phyloP scores from a whole-genome alignment of 2,888 invertebrate species.

The Ariolimax columbianus region DNA sequence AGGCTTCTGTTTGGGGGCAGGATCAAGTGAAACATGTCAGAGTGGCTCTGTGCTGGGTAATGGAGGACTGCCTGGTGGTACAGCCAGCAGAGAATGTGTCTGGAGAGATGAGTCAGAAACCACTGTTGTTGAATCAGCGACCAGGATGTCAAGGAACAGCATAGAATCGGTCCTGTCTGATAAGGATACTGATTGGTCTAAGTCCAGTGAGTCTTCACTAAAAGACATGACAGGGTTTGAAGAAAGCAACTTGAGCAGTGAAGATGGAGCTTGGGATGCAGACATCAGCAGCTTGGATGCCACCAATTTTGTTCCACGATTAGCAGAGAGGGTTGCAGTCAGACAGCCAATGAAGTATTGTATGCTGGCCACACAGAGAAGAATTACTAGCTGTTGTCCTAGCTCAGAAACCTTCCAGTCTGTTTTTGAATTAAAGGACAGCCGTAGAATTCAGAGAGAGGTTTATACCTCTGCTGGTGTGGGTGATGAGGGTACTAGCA shows the following conservation, averaged over 20 bases:
- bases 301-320: conserved; percentile 28
- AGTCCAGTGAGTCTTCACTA: conserved; percentile 9
- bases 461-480: not conserved
- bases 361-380: conserved; percentile 20
- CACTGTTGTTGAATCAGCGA: not conserved
- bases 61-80: not conserved
- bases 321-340: not conserved
- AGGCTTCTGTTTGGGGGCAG: too few relatives aligned
- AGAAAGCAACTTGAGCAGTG: conserved; percentile 44
- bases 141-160: not conserved
- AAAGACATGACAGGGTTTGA: conserved; percentile 39
- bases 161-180: conserved; percentile 15
- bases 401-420: conserved; percentile 2
- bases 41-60: too few relatives aligned
- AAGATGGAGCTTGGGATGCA: conserved; percentile 46
- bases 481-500: not conserved
- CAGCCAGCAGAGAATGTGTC: not conserved
- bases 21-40: too few relatives aligned
- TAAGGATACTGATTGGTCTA: conserved; percentile 22
- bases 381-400: not conserved
- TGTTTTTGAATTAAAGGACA: conserved; percentile 16
- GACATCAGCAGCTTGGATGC: conserved; percentile 42
- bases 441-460: not conserved
- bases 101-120: not conserved
- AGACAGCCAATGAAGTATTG: conserved; percentile 37